Evolutionary conservation across 2,797 vertebrate species (phyloP), one percentile per base, ranked within the genome.

Genomic region (Diplodus puntazzo): DNA sequence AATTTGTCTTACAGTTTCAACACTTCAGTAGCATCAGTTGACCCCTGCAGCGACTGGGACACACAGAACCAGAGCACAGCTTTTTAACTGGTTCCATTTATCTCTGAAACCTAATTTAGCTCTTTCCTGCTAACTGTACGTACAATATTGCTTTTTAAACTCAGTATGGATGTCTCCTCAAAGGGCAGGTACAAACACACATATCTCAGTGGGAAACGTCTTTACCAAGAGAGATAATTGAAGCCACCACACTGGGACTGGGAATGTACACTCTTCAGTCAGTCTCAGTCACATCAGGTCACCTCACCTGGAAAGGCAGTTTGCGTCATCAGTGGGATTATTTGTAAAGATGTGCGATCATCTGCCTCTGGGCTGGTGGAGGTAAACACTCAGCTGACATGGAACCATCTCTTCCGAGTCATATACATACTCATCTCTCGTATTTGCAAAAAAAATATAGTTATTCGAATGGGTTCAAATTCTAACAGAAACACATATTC

Each of bases 241-340:
- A 14, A 79, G 69, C 64, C 60, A 43, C 54, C 4, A 3, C 54
- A 59, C 80, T n/a, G 50, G 62, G 74, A 79, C 80, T 53, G 79
- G 54, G 90, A 92, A 92, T 88, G 88, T 88, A 89, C 84, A 73
- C 66, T 71, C 75, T 60, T 57, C 43, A 16, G 71, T 79, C 69
- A 49, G 69, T 77, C 73, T 72, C 73, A 65, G 71, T 69, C 25
- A n/a, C 17, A 55, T 79, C 68, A 69, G 43, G 39, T 81, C 75
- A 21, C 20, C 42, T 73, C 80, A 69, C 54, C 34, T 64, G 54
- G 30, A 74, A 53, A 61, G 39, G 43, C 49, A 54, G 58, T 61
- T 13, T 54, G 76, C 10, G 71, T 72, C 75, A 75, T 60, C 21
- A 12, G 0, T 21, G 64, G 30, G 48, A 63, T 83, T 58, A 20